Conservation (phyloP, 2,888 invertebrate species). For the Fragum sueziense region DNA sequence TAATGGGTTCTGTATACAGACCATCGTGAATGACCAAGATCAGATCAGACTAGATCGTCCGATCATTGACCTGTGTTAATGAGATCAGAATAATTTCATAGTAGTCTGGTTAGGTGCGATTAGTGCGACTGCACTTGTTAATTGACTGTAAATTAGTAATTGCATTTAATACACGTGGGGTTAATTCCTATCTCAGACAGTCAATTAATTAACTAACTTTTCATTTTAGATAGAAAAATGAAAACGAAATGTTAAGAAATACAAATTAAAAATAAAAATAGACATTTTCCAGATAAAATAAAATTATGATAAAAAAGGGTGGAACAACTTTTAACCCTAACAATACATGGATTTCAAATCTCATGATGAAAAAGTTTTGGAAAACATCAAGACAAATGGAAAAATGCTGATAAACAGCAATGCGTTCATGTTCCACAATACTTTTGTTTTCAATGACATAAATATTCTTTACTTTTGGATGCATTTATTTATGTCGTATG, state of each 20-base stretch:
- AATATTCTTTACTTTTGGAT: neutral
- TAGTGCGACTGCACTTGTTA: neutral
- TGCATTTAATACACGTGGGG: neutral
- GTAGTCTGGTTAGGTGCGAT: neutral
- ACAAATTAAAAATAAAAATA: too few species aligned
- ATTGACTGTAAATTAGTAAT: neutral
- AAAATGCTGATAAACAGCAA: neutral
- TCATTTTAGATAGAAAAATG: too few species aligned
- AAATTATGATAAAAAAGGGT: too few species aligned
- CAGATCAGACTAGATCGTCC: too few species aligned
- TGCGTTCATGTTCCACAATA: neutral
- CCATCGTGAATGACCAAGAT: too few species aligned
- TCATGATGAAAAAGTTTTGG: too few species aligned
- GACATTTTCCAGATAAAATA: too few species aligned
- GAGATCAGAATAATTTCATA: neutral
- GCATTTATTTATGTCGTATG: neutral
- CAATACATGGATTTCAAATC: too few species aligned
- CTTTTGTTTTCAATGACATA: neutral
- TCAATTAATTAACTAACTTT: too few species aligned
- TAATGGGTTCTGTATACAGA: too few species aligned
- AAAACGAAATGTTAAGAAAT: too few species aligned
- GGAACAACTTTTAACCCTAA: too few species aligned
- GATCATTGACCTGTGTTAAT: neutral
- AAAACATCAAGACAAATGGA: neutral
- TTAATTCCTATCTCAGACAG: neutral